These are phyloP conservation scores for Dastarcus helophoroides DNA, from an alignment of 2,888 invertebrate species.

Conservation along the genomic window DNA sequence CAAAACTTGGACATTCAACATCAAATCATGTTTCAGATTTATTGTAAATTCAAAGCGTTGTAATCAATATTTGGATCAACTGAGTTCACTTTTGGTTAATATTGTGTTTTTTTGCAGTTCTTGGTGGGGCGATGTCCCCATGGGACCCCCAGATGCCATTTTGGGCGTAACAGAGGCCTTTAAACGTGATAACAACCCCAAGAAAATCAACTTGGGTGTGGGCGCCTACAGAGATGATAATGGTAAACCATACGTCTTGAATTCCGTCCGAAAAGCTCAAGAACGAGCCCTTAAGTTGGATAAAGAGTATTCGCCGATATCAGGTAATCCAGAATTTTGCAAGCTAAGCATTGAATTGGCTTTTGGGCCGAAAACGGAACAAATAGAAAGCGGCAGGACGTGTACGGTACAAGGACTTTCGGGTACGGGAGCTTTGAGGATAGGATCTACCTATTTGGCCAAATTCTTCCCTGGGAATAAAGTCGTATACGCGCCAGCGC, in stretches of 20 bases:
- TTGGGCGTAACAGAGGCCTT: constrained; percentile 95
- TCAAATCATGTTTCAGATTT: too few species aligned
- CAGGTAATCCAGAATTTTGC: constrained; percentile 75
- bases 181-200: constrained; percentile 78
- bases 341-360: constrained; percentile 77
- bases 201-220: constrained; percentile 93
- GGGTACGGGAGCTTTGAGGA: constrained; percentile 91
- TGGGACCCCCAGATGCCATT: constrained; percentile 98
- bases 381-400: constrained; percentile 56
- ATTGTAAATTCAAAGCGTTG: too few species aligned
- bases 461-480: constrained; percentile 70
- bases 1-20: too few species aligned
- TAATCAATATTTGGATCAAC: not conserved
- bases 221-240: constrained; percentile 96
- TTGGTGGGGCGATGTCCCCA: constrained; percentile 80
- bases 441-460: constrained; percentile 81
- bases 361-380: constrained; percentile 65
- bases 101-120: constrained; percentile 49
- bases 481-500: constrained; percentile 77
- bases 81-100: too few species aligned
- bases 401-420: constrained; percentile 81
- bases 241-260: constrained; percentile 91
- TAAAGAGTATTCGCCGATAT: constrained; percentile 92
- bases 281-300: constrained; percentile 60
- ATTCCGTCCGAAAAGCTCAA: constrained; percentile 73